A percentile compares a stretch with the other conserved stretches of the same genome.
Evolutionary conservation across 1,140 invertebrate genomes (phyloP).

Genomic region (Eupristina koningsbergeri): DNA sequence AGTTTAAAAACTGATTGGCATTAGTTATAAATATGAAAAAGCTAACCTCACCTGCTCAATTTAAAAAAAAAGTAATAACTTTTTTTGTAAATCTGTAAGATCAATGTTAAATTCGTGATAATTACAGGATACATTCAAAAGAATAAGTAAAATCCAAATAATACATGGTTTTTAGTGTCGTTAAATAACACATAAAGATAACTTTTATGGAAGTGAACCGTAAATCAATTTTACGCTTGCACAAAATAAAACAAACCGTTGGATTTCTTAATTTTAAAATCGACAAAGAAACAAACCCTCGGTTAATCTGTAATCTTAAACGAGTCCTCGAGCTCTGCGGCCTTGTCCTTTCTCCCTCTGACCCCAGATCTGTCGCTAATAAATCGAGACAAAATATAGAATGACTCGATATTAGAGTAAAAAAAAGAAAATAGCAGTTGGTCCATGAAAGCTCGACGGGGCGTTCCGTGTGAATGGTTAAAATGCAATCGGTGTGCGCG

Average conservation of each 20-base stretch:
- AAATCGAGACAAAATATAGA: conserved; percentile 18
- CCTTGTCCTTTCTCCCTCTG: neutral
- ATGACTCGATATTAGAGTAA: neutral
- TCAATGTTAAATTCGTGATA: neutral
- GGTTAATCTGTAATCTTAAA: conserved; percentile 28
- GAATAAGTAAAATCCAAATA: neutral
- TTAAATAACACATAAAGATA: neutral
- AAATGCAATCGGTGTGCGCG: neutral
- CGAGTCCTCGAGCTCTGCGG: neutral
- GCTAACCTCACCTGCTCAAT: too few species aligned
- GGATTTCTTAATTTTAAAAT: conserved; percentile 13
- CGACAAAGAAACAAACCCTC: conserved; percentile 15
- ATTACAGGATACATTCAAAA: neutral
- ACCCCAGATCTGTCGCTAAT: neutral
- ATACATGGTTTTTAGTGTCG: neutral
- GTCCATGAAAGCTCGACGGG: conserved; percentile 20
- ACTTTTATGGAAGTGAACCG: neutral
- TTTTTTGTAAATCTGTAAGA: too few species aligned
- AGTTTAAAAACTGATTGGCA: too few species aligned
- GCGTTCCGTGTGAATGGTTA: conserved; percentile 19
- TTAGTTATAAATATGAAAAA: too few species aligned
- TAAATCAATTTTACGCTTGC: conserved; percentile 4
- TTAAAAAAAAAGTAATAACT: too few species aligned
- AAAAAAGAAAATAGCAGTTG: neutral
- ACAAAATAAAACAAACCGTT: neutral